These are phyloP conservation scores for Grallaria varia DNA, from an alignment of 2,113 vertebrate genomes.

Conservation along the genomic window DNA sequence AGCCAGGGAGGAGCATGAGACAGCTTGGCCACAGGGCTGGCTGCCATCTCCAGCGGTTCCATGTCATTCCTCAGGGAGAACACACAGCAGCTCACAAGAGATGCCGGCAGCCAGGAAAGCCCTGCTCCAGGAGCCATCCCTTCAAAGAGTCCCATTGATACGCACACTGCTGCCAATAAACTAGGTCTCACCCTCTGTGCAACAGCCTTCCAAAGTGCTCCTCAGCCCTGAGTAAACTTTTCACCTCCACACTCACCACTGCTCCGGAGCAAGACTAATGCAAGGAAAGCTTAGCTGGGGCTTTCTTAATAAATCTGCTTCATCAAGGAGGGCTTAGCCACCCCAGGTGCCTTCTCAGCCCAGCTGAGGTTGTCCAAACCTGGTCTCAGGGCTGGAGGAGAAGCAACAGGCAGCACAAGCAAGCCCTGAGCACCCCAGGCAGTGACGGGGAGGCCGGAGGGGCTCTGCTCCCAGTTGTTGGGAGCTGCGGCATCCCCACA, in stretches of 20 bases:
- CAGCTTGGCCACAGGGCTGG: rapidly evolving
- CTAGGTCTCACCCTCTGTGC: not conserved
- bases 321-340: not conserved
- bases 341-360: not conserved
- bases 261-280: not conserved
- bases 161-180: not conserved
- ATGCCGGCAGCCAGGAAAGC: not conserved
- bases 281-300: not conserved
- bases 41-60: not conserved
- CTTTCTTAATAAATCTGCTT: not conserved
- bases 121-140: not conserved
- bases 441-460: rapidly evolving
- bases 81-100: not conserved
- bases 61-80: not conserved
- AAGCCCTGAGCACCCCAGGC: not conserved
- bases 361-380: not conserved
- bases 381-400: not conserved
- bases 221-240: not conserved
- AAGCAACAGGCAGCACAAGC: not conserved
- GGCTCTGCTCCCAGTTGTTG: not conserved
- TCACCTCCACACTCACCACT: rapidly evolving
- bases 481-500: not conserved
- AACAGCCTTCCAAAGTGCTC: not conserved
- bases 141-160: not conserved
- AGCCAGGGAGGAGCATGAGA: not conserved